Evolutionary conservation across 2,888 invertebrate species (phyloP), one percentile per base, ranked within the genome.

Genomic region (Callinectes sapidus): DNA sequence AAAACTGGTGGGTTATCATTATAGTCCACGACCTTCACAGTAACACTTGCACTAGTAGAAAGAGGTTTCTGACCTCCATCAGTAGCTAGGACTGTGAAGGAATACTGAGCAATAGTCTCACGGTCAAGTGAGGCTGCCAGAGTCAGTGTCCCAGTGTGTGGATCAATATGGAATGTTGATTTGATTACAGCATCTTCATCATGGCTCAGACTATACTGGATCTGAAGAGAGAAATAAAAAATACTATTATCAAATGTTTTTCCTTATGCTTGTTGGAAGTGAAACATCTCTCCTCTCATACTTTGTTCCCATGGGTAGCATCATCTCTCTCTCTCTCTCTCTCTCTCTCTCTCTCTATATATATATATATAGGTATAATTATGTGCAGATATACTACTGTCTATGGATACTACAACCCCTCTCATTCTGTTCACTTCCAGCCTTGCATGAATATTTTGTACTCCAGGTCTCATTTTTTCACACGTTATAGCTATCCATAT

Each of bases 121-220:
- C 95, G 95, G 95, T 95, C 95, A 94, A 95, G 95, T 0, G 94
- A 90, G 6, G 95, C 87, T 92, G 97, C 97, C 0, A 98, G 98
- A 10, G 97, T 96, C 94, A 99, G 97, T 91, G 97, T 96, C 0
- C 99, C 99, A 0, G 97, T 97, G 77, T 97, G 97, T 13, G 97
- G 96, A 95, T 98, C 97, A 91, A 99, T 97, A 94, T 96, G 96
- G 96, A 99, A 99, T 95, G 97, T 97, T 28, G 93, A 81, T 28
- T 66, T 95, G 81, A 95, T 94, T 35, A 95, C 95, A 5, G 95
- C 48, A 10, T 90, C 61, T 18, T 93, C 93, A 32, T 92, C 88
- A 18, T 39, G 18, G 23, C 61, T 48, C 18, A 94, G 87, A 54
- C 89, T 91, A 90, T 93, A 94, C 90, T 94, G 94, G n/a, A 94